phyloP scores from a whole-genome alignment of 2,113 vertebrate species.

The Microcebus ravelobensis region DNA sequence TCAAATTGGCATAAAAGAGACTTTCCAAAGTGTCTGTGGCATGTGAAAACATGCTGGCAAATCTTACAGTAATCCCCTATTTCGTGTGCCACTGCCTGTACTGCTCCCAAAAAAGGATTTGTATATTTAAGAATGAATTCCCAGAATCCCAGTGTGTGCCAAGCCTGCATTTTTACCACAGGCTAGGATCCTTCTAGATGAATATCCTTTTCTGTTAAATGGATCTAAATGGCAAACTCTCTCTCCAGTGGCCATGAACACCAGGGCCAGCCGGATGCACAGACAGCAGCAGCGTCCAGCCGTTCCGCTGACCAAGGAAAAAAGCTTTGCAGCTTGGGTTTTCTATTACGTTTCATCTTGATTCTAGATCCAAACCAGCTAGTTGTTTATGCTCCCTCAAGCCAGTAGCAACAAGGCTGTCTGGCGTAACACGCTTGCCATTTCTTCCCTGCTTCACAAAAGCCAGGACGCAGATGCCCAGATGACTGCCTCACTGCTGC shows the following conservation, averaged over 20 bases:
- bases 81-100: not conserved
- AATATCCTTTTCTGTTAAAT: not conserved
- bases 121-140: not conserved
- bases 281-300: slow-evolving; percentile 65
- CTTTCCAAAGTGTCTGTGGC: not conserved
- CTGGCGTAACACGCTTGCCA: fast-evolving
- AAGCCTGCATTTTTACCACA: slow-evolving; percentile 22
- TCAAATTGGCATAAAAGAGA: not conserved
- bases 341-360: not conserved
- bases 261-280: slow-evolving; percentile 18
- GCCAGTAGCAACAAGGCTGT: slow-evolving; percentile 22
- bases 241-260: not conserved
- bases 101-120: not conserved
- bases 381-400: not conserved
- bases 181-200: not conserved
- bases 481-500: not conserved
- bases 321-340: slow-evolving; percentile 19
- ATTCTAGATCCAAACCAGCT: slow-evolving; percentile 62
- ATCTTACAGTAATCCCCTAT: not conserved
- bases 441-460: not conserved
- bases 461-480: not conserved
- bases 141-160: not conserved
- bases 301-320: slow-evolving; percentile 74
- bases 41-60: not conserved
- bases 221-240: not conserved